Conservation (phyloP, 2,113 vertebrate genomes). For the Epinephelus fuscoguttatus region DNA sequence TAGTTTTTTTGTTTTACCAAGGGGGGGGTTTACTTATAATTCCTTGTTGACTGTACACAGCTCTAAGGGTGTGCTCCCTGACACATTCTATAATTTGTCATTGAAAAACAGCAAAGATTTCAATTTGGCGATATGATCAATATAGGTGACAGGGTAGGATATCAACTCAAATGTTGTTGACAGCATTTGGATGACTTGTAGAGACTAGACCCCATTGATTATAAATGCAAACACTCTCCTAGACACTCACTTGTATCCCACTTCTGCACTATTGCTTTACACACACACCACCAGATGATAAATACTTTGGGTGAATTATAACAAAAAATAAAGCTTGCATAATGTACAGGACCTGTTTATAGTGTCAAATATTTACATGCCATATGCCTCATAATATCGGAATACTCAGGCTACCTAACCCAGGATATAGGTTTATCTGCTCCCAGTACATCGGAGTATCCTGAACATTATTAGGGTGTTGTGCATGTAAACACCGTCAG, state of each 20-base stretch:
- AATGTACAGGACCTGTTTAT: background rate
- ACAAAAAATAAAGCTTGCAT: constrained; percentile 12
- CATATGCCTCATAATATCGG: background rate
- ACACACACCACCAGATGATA: background rate
- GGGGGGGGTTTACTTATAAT: background rate
- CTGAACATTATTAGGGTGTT: constrained; percentile 10
- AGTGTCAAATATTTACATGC: background rate
- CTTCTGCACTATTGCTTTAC: background rate
- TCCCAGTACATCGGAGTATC: background rate
- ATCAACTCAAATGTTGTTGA: background rate
- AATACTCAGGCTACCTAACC: background rate
- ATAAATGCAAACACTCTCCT: background rate
- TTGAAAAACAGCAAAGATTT: background rate
- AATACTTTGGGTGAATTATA: background rate
- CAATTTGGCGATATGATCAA: background rate
- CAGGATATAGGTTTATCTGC: background rate
- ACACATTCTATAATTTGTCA: background rate
- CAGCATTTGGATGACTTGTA: background rate
- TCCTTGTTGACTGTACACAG: background rate
- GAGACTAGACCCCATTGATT: background rate
- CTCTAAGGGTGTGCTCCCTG: background rate
- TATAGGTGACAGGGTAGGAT: background rate
- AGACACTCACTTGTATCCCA: background rate
- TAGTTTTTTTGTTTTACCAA: background rate
- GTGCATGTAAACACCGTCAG: constrained; percentile 28